A percentile compares a stretch with the other conserved stretches of the same genome.
Evolutionary conservation across 2,113 vertebrate genomes (phyloP).

Genomic region (Carlito syrichta): DNA sequence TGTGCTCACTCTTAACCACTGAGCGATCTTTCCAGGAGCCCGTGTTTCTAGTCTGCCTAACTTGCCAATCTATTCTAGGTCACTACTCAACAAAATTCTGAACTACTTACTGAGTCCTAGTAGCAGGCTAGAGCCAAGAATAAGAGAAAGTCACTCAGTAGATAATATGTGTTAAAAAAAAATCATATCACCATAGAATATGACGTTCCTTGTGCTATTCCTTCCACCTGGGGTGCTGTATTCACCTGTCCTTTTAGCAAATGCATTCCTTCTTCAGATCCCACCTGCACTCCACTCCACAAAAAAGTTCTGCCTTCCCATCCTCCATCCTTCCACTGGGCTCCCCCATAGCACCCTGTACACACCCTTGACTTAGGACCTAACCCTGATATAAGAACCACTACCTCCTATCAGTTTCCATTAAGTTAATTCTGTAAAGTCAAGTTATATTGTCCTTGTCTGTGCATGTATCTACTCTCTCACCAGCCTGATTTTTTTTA

Average conservation of each 20-base stretch:
- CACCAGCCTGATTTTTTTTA: not conserved
- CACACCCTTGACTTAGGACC: not conserved
- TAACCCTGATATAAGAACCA: not conserved
- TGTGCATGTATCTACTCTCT: not conserved
- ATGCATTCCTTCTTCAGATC: not conserved
- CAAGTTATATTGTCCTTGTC: not conserved
- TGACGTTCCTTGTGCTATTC: not conserved
- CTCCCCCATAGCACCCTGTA: fast-evolving
- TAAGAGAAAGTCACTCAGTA: not conserved
- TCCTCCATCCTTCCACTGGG: not conserved
- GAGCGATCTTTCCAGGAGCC: not conserved
- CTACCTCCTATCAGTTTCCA: not conserved
- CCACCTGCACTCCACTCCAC: not conserved
- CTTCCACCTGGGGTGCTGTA: not conserved
- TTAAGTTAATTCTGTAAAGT: not conserved
- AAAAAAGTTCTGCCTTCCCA: not conserved
- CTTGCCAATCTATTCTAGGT: not conserved
- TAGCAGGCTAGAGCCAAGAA: not conserved
- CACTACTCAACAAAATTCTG: not conserved
- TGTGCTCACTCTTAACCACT: not conserved
- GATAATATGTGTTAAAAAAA: not conserved
- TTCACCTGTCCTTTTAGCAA: not conserved
- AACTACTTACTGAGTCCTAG: not conserved
- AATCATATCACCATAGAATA: not conserved
- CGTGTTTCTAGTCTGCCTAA: not conserved